Evolutionary conservation across 2,113 vertebrate species (phyloP), one percentile per base, ranked within the genome.

Genomic region (Rhinogobius similis): DNA sequence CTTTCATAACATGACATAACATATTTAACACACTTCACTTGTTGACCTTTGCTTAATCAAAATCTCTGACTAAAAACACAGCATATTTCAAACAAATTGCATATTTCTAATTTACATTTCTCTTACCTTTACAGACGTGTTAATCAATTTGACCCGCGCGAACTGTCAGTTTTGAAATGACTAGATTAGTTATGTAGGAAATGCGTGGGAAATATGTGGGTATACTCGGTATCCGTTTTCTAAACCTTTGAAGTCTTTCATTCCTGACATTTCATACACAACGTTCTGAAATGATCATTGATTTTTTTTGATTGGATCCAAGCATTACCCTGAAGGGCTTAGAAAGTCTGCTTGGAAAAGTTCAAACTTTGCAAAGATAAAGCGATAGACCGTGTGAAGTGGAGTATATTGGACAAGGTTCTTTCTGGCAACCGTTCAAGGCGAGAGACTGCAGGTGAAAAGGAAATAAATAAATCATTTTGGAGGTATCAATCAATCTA

Each of bases 251-350:
- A 32, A n/a, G 29, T 11, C 27, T 61, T 36, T 36, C 58, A 38
- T 36, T 38, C 29, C 29, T 61, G 58, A 61, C 58, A 61, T 61
- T 61, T 61, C 18, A 36, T 61, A 61, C 29, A 61, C 58, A 61
- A 38, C 29, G 32, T 59, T 61, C 9, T 61, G 29, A 61, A 61
- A 61, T 61, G 18, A 61, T 61, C 29, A 32, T 61, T 11, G 29
- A 61, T 36, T 36, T 61, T 61, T n/a, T 36, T 20, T 36, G 58
- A 61, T 32, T 36, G 18, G 27, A 38, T 61, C 58, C 16, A 36
- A 61, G 29, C 27, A 36, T 32, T 61, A 61, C 20, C 58, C 58
- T 61, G 58, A 61, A 61, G 58, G 58, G 29, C 58, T 61, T 61
- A 36, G 27, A 58, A 61, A 61, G 7, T n/a, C 29, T 36, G 5